Base-by-base conservation (phyloP, 2,797 vertebrate species). In the Diplodus sargus region DNA sequence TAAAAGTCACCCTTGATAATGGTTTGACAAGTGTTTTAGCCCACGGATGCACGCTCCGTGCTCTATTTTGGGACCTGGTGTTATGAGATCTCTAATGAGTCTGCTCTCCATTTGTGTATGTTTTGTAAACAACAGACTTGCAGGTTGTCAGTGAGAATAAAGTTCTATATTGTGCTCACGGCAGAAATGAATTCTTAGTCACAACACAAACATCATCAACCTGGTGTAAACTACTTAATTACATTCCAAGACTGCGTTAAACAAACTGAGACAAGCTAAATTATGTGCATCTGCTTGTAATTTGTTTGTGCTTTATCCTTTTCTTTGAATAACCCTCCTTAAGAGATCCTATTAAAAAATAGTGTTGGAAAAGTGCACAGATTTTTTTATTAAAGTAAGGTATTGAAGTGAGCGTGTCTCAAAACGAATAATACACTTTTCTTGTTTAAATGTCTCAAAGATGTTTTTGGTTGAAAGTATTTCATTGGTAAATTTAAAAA, bases 111-210 rank as follows among this genome's bases (percentile, higher is more conserved):
- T 71, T 72, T 79, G 74, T 64, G 5, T 74, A 3, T 92, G 86
- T 93, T 34, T 91, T 87, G 85, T 91, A 90, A 83, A 92, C 83
- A 89, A 45, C 64, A 61, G 20, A 22, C 9, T 81, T 14, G 39
- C 68, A 69, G n/a, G 67, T 87, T 90, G 82, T 91, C 84, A 84
- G 63, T 0, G 42, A 63, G 23, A 74, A 58, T 80, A 49, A 68
- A 74, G 59, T 83, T 88, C 17, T 25, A 12, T 49, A 51, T 70
- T 79, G 23, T 17, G 61, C 64, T 74, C 51, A 11, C 25, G 10
- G 4, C 62, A 65, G 62, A 77, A 85, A 84, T 79, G 4, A 73
- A 83, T 88, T 80, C 58, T 4, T 25, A 75, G 64, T 74, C 52
- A 2, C 51, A 70, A 70, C 61, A 57, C 67, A 87, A 90, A 88